Percentiles rank a stretch among this genome's conserved stretches.
Conservation (phyloP, 2,888 invertebrate species). For the Dasysyrphus tricinctus region DNA sequence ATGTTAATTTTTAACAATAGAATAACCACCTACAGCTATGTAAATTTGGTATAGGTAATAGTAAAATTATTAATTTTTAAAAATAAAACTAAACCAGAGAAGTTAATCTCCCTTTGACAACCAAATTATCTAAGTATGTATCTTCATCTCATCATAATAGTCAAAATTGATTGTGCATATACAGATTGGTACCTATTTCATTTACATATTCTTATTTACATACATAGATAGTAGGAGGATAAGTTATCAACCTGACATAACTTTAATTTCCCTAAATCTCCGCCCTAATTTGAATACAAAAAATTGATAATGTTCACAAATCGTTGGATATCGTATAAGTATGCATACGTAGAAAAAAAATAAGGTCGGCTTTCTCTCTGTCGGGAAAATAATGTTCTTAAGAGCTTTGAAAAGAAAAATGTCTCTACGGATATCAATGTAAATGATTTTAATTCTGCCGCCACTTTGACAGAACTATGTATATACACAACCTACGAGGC, state of each 20-base stretch:
- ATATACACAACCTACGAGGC: background rate
- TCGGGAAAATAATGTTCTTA: constrained; percentile 14
- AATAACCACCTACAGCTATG: no score
- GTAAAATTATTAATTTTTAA: no score
- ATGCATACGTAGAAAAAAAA: background rate
- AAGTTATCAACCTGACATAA: background rate
- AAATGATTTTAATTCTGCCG: background rate
- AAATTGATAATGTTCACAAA: constrained; percentile 21
- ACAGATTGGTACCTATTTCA: background rate
- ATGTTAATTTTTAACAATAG: no score
- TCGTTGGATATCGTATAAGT: no score
- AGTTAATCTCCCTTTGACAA: background rate
- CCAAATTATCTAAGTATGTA: background rate
- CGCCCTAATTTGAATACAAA: constrained; percentile 2
- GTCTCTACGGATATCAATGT: background rate
- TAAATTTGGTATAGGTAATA: no score
- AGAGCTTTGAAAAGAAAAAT: constrained; percentile 9
- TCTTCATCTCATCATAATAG: background rate
- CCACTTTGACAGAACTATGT: constrained; percentile 6
- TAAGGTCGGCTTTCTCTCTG: constrained; percentile 11
- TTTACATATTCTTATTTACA: background rate
- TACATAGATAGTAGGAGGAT: background rate
- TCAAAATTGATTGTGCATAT: background rate
- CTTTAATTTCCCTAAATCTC: background rate
- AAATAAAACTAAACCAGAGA: background rate